phyloP scores from a whole-genome alignment of 2,888 invertebrate species.

The Orchesella flavescens region DNA sequence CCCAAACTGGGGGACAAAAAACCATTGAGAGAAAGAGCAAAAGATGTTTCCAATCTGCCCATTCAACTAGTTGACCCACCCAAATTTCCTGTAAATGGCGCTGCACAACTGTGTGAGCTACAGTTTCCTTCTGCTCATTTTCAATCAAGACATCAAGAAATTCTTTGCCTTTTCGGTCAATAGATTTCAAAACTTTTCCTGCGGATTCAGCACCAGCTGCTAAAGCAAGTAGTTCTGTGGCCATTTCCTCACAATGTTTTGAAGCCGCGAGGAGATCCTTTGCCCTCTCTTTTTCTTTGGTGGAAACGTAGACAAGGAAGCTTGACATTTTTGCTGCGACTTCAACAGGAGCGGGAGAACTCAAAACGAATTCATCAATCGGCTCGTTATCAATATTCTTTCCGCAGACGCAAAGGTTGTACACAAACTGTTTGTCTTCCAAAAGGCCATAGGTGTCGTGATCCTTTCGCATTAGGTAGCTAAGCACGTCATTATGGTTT shows the following conservation, averaged over 20 bases:
- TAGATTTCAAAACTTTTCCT: slow-evolving; percentile 93
- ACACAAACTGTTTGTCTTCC: slow-evolving; percentile 98
- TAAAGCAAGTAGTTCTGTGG: slow-evolving; percentile 93
- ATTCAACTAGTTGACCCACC: slow-evolving; percentile 90
- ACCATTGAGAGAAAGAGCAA: slow-evolving; percentile 94
- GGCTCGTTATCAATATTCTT: slow-evolving; percentile 96
- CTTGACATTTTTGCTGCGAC: slow-evolving; percentile 98
- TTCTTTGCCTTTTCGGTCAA: slow-evolving; percentile 93
- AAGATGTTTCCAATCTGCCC: slow-evolving; percentile 96
- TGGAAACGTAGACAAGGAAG: slow-evolving; percentile 89
- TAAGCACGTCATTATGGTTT: slow-evolving; percentile 95
- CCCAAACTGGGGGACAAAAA: slow-evolving; percentile 96
- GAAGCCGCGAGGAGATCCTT: slow-evolving; percentile 96
- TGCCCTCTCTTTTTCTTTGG: slow-evolving; percentile 96
- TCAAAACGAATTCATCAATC: slow-evolving; percentile 86
- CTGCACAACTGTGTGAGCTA: slow-evolving; percentile 97
- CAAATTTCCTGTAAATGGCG: slow-evolving; percentile 97
- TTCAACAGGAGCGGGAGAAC: slow-evolving; percentile 98
- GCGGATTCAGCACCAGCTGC: slow-evolving; percentile 96
- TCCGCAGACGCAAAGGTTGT: slow-evolving; percentile 97
- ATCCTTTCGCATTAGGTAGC: slow-evolving; percentile 96
- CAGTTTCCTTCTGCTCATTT: slow-evolving; percentile 96
- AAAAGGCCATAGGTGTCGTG: slow-evolving; percentile 97
- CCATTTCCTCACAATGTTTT: slow-evolving; percentile 97
- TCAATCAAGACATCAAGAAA: slow-evolving; percentile 97